Base-by-base conservation (phyloP, 2,113 vertebrate genomes). In the Helogale parvula region DNA sequence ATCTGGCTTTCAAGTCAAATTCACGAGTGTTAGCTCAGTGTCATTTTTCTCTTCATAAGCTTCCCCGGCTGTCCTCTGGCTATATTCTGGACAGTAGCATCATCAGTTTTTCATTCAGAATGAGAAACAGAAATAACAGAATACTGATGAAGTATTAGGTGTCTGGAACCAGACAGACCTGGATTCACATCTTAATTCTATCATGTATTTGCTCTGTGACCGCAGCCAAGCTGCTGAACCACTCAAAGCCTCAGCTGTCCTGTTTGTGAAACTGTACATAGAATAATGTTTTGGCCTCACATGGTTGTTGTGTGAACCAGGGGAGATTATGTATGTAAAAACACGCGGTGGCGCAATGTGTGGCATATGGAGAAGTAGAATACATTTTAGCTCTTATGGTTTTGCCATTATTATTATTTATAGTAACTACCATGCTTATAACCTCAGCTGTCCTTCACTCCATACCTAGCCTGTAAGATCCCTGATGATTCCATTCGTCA, bases 41-140 rank as follows among this genome's bases (percentile, higher is more conserved):
- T 93, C 45, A 88, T 71, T 97, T 83, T 97, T 83, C 63, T 93
- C 82, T 97, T 74, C 72, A 81, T 89, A 90, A 93, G 77, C 45
- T 57, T 69, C 41, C 79, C 60, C 5, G 2, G 92, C 84, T 86
- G 81, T 93, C 79, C 83, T 93, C 41, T 71, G 86, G 68, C 63
- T 93, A 23, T 87, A 93, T 63, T 93, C 90, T 88, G 76, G 79
- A 89, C 25, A 80, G 27, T 3, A 80, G 41, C 17, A 80, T 41
- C 27, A 89, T 41, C 6, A 19, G 83, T 72, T 94, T 96, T 91
- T 95, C 92, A 97, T 86, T 95, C 47, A 90, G 79, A 96, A 92
- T 87, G 29, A 86, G 89, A 84, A n/a, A 94, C 11, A 92, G 25
- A 5, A 86, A 69, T 66, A 74, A 60, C 35, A 91, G 88, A 92